Conservation (phyloP, 2,888 invertebrate genomes). For the Ichneumoninae sp. region DNA sequence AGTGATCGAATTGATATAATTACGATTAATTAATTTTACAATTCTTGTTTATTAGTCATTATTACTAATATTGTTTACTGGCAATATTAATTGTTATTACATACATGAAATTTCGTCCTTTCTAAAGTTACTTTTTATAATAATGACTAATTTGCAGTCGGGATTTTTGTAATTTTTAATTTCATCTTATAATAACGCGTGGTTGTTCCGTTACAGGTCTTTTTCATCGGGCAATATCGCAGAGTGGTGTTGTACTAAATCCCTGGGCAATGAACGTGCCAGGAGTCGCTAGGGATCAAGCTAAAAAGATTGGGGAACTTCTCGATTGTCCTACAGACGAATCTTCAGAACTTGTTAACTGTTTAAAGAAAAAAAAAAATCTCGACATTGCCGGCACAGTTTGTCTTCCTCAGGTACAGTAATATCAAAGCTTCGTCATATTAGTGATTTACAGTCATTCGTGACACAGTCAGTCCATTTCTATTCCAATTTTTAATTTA, state of each 20-base stretch:
- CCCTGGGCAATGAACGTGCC: constrained; percentile 88
- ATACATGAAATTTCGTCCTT: no score
- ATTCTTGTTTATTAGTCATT: no score
- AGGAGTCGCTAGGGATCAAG: constrained; percentile 85
- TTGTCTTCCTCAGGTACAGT: background rate
- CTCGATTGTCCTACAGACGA: constrained; percentile 1
- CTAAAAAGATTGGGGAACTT: constrained; percentile 81
- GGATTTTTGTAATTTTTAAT: no score
- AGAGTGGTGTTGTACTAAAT: constrained; percentile 90
- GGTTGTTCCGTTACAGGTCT: constrained; percentile 85
- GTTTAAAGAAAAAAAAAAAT: background rate
- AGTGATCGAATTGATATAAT: no score
- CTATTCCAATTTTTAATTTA: no score
- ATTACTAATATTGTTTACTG: no score
- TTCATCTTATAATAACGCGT: background rate
- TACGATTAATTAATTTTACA: no score
- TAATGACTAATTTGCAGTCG: no score
- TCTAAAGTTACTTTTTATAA: no score
- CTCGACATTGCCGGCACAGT: background rate
- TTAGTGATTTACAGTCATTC: background rate
- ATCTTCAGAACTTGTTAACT: background rate
- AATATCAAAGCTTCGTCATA: background rate
- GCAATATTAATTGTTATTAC: no score
- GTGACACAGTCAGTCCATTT: background rate
- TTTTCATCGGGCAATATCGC: constrained; percentile 90